Conservation (phyloP, 2,113 vertebrate species). For the Urocitellus parryii region DNA sequence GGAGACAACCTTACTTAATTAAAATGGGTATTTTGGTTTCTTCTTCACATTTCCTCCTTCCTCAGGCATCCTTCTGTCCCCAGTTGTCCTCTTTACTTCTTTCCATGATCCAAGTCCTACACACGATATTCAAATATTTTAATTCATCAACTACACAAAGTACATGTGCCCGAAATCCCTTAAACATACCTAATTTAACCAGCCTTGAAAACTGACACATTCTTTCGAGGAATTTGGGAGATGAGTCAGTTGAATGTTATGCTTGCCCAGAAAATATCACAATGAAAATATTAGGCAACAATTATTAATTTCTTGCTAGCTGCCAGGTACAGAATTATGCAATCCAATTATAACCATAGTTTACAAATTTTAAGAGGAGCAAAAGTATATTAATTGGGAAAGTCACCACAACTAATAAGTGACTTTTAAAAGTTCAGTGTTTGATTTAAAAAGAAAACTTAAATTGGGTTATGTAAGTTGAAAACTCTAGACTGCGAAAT, state of each 20-base stretch:
- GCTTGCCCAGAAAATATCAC: neutral
- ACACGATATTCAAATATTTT: neutral
- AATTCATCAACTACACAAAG: neutral
- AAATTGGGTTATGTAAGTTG: neutral
- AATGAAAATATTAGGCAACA: neutral
- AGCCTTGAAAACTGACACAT: neutral
- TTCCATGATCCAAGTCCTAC: neutral
- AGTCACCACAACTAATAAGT: neutral
- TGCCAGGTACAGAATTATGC: neutral
- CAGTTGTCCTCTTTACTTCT: neutral
- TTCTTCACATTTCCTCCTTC: neutral
- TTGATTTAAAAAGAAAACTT: neutral
- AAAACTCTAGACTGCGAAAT: neutral
- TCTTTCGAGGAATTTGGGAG: neutral
- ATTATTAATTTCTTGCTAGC: neutral
- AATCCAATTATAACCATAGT: neutral
- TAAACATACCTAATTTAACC: neutral
- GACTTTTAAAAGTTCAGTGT: neutral
- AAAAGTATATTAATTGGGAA: neutral
- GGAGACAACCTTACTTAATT: neutral
- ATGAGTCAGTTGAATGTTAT: neutral
- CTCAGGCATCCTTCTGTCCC: fast-evolving
- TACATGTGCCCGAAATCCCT: neutral
- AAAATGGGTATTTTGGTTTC: neutral
- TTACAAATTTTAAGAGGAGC: neutral